Evolutionary conservation across 2,888 invertebrate species (phyloP).

Genomic region (Melanostoma scalare): DNA sequence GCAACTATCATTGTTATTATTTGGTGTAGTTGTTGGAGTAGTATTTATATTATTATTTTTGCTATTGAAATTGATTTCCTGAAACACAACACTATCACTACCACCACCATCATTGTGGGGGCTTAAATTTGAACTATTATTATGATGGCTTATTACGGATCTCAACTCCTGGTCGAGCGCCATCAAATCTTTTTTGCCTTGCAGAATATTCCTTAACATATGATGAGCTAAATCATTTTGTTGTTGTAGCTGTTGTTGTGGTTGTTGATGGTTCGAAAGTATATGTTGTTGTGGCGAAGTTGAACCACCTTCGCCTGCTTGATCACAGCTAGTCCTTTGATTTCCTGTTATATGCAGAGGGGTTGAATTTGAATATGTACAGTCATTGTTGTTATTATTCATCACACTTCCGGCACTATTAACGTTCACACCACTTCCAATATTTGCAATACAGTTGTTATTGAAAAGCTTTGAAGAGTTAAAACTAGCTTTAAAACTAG

Average conservation of each 20-base stretch:
- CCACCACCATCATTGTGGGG: constrained; percentile 67
- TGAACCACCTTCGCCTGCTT: constrained; percentile 82
- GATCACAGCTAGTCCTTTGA: constrained; percentile 76
- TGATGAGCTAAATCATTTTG: constrained; percentile 88
- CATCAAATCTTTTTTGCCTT: constrained; percentile 92
- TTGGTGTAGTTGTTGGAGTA: constrained; percentile 74
- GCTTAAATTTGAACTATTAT: constrained; percentile 65
- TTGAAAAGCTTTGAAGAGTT: constrained; percentile 77
- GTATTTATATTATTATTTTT: constrained; percentile 77
- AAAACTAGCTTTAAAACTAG: constrained; percentile 75
- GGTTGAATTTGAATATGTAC: constrained; percentile 42
- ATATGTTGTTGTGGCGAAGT: constrained; percentile 74
- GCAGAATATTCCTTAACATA: constrained; percentile 94
- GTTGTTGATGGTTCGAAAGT: constrained; percentile 67
- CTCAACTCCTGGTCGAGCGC: constrained; percentile 88
- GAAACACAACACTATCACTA: constrained; percentile 77
- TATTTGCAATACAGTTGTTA: constrained; percentile 72
- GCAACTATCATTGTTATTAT: constrained; percentile 78
- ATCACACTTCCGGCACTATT: constrained; percentile 30
- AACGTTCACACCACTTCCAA: constrained; percentile 45
- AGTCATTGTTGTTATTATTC: constrained; percentile 74
- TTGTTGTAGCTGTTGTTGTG: constrained; percentile 77
- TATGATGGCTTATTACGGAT: constrained; percentile 82
- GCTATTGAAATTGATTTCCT: constrained; percentile 80
- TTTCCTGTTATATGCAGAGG: constrained; percentile 29